Percentiles rank a stretch among this genome's conserved stretches.
Evolutionary conservation across 1,140 invertebrate species (phyloP).

Genomic region (Microplitis mediator): DNA sequence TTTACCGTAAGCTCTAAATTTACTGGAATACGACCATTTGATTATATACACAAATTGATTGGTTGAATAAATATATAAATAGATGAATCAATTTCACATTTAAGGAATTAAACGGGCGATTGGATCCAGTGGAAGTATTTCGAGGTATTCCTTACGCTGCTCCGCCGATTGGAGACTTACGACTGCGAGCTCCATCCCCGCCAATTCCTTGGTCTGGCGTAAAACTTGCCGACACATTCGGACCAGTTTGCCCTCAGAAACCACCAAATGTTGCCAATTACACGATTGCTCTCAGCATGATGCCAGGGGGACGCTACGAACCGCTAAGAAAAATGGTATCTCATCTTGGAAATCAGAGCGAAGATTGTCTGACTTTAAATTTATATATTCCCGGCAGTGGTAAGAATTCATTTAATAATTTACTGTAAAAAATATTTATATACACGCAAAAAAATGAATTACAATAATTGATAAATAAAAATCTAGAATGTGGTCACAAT

Average conservation of each 20-base stretch:
- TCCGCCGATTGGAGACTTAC: slow-evolving; percentile 72
- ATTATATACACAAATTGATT: too few species aligned
- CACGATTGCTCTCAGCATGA: slow-evolving; percentile 69
- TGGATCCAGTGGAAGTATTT: slow-evolving; percentile 83
- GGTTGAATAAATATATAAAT: too few species aligned
- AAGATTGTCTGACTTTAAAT: slow-evolving; percentile 90
- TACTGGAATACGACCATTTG: too few species aligned
- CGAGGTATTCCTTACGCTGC: slow-evolving; percentile 85
- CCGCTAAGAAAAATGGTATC: slow-evolving; percentile 70
- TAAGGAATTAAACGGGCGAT: slow-evolving; percentile 73
- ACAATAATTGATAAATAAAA: too few species aligned
- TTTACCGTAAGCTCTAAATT: too few species aligned
- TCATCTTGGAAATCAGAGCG: slow-evolving; percentile 78
- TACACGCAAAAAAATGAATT: too few species aligned
- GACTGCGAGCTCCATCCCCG: slow-evolving; percentile 74
- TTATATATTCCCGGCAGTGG: slow-evolving; percentile 85
- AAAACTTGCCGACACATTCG: slow-evolving; percentile 74
- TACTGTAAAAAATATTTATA: background rate
- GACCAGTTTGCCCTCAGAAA: slow-evolving; percentile 78
- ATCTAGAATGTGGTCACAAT: too few species aligned
- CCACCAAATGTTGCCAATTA: slow-evolving; percentile 75
- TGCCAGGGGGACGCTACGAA: slow-evolving; percentile 73
- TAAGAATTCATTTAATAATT: slow-evolving; percentile 57
- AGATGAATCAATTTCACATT: too few species aligned
- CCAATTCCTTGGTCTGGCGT: slow-evolving; percentile 75